Evolutionary conservation across 2,888 invertebrate species (phyloP), one percentile per base, ranked within the genome.

Genomic region (Schrankia costaestrigalis): DNA sequence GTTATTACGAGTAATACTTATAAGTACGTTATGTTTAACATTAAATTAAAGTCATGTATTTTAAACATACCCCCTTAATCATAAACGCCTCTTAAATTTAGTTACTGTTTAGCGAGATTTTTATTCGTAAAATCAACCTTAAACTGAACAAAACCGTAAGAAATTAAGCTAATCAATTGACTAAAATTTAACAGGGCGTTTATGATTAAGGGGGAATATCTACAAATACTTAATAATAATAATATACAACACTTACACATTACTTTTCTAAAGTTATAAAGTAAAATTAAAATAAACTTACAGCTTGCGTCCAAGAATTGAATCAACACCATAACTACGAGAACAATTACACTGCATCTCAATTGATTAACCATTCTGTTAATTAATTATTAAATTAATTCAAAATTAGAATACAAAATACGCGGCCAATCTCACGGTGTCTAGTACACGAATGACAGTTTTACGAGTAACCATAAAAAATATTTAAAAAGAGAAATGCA

Each of bases 401-500:
- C 23, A 28, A 30, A 41, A 18, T 26, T 35, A 13, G 45, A 29
- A 29, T 36, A 45, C 46, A 22, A 10, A 26, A 31, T 40, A 41
- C 41, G 44, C 48, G 30, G 38, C 47, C 34, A 28, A 36, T 50
- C 33, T 40, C 22, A 24, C 46, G 46, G 41, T 46, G 49, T 44
- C 44, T 58, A 44, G 44, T 13, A 32, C 28, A 41, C 51, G 54
- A 63, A 64, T 63, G 63, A 35, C 60, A 42, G 42, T 51, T 56
- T 46, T 31, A 40, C 43, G 17, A 42, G 44, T 27, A 39, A n/a
- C n/a, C n/a, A n/a, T n/a, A n/a, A n/a, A 50, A 49, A 27, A 26
- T 40, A 39, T 39, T 47, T 28, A 19, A 50, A 46, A 50, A 58
- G 54, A 57, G 49, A 39, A 51, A 36, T 22, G 36, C 41, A 35